These are phyloP conservation scores for Episyrphus balteatus DNA, from an alignment of 1,140 invertebrate genomes.

Conservation along the genomic window DNA sequence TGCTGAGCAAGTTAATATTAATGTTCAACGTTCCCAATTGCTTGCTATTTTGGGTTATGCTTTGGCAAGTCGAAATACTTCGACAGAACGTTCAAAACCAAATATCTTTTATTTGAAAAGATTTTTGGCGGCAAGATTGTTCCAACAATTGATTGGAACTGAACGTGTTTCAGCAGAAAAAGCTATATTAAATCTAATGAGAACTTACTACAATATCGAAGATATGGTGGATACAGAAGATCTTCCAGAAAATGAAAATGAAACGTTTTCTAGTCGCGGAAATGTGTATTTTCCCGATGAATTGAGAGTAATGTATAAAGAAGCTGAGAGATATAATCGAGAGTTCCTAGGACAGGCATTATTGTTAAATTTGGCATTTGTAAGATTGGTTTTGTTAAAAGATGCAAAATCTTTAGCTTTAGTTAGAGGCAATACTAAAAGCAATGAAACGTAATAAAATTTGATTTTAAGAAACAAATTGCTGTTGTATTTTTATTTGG, in stretches of 20 bases:
- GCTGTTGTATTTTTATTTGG: no score
- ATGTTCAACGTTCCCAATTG: constrained; percentile 29
- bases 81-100: not conserved
- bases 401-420: constrained; percentile 15
- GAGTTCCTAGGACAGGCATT: constrained; percentile 28
- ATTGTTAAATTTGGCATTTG: constrained; percentile 25
- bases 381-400: constrained; percentile 21
- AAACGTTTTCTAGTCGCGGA: not conserved
- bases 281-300: constrained; percentile 19
- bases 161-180: constrained; percentile 28
- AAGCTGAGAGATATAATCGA: constrained; percentile 19
- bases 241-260: not conserved
- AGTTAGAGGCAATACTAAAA: constrained; percentile 3
- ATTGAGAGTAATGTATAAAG: constrained; percentile 13
- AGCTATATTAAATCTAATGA: constrained; percentile 22
- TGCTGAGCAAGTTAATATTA: constrained; percentile 31
- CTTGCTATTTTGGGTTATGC: constrained; percentile 24
- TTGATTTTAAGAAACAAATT: no score
- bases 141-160: constrained; percentile 26
- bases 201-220: constrained; percentile 13
- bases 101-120: constrained; percentile 22
- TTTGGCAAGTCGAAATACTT: constrained; percentile 9
- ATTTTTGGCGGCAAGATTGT: constrained; percentile 24
- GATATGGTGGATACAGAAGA: not conserved
- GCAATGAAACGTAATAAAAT: no score